Evolutionary conservation across 2,113 vertebrate species (phyloP).

Genomic region (Smithornis capensis): DNA sequence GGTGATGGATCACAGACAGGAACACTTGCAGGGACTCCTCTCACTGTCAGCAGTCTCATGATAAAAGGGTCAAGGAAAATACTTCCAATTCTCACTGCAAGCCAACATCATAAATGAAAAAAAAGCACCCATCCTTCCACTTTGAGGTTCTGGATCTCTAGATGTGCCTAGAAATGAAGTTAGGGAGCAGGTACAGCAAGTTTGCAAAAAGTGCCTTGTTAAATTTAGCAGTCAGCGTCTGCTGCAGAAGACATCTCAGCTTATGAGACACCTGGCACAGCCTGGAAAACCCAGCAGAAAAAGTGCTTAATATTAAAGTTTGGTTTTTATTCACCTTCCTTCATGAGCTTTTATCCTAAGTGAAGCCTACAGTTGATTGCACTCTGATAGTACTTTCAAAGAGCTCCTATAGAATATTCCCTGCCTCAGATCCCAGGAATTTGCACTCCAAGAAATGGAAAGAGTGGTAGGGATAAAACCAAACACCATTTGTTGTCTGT

Average conservation of each 20-base stretch:
- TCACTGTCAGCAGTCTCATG: neutral
- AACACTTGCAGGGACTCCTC: neutral
- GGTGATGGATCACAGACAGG: neutral
- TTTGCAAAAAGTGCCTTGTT: neutral
- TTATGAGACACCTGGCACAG: neutral
- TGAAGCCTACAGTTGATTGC: neutral
- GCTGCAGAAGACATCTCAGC: neutral
- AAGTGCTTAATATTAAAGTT: neutral
- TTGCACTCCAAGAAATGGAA: neutral
- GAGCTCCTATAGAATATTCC: neutral
- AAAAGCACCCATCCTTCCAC: neutral
- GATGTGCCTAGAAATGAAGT: neutral
- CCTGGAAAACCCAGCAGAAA: neutral
- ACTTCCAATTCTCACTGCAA: neutral
- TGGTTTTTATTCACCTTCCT: neutral
- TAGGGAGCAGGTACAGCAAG: neutral
- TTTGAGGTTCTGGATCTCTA: neutral
- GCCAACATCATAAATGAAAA: neutral
- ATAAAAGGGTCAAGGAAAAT: neutral
- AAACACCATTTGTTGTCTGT: neutral
- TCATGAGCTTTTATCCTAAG: neutral
- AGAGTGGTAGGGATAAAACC: neutral
- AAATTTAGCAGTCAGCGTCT: neutral
- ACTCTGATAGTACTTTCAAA: neutral
- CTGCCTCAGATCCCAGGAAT: neutral